Evolutionary conservation across 2,888 invertebrate species (phyloP), one percentile per base, ranked within the genome.

Genomic region (Coelogynopora nodosa): DNA sequence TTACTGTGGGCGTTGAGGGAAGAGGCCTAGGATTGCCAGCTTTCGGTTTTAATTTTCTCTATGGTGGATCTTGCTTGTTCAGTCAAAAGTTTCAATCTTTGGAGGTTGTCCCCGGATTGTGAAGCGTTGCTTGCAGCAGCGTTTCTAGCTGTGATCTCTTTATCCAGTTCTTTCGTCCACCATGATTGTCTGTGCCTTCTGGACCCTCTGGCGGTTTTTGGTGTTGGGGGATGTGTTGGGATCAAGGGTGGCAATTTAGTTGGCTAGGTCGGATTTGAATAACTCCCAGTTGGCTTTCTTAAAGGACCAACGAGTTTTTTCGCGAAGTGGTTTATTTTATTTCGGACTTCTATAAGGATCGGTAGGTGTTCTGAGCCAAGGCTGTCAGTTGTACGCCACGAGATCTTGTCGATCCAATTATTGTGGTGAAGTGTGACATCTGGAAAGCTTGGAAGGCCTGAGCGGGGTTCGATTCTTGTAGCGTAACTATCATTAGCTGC

Each of bases 61-160:
- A 26, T 74, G 74, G 74, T 74, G 74, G 74, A 74, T 74, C 74
- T 74, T 2, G 74, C 74, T 74, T 74, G 5, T 23, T 74, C 74
- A 26, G 74, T 74, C 74, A 74, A 26, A 26, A n/a, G 18, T 74
- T 74, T 74, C 74, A 10, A 74, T 10, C 5, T 74, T 2, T 74
- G 5, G 23, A 74, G 74, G 23, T 74, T 74, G 5, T 74, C 74
- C 23, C 23, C 74, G 2, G 74, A 74, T 26, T 74, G 18, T 26
- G 18, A n/a, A 26, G 74, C 23, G 5, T 10, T 74, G 23, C 74
- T 74, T n/a, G 74, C 74, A n/a, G 23, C 74, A n/a, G 18, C 23
- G 23, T 74, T 74, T 74, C 74, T 74, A 26, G 23, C 23, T 26
- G 18, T 23, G 18, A 74, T 2, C 18, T 5, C 49, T 74, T 74